Evolutionary conservation across 1,140 invertebrate species (phyloP).

Genomic region (Melitaea cinxia): DNA sequence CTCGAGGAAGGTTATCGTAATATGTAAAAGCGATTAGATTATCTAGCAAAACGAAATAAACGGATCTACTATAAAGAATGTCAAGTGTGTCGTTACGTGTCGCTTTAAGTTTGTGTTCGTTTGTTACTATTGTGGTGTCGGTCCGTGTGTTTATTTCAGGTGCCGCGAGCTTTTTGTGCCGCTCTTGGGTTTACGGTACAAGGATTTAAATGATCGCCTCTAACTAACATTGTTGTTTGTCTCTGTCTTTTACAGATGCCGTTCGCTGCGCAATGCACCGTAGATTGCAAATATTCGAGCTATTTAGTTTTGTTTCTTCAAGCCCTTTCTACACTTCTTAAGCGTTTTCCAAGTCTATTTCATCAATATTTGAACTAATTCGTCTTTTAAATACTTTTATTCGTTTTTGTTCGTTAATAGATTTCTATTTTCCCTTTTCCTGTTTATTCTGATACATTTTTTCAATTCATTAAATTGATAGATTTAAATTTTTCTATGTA

Average conservation of each 20-base stretch:
- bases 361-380: too few species aligned
- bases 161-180: slow-evolving; percentile 67
- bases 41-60: not conserved
- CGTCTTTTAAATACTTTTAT: too few species aligned
- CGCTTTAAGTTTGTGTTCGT: slow-evolving; percentile 44
- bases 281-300: not conserved
- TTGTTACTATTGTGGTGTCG: slow-evolving; percentile 57
- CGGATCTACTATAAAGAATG: slow-evolving; percentile 13
- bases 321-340: too few species aligned
- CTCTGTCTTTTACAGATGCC: slow-evolving; percentile 76
- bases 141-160: slow-evolving; percentile 51
- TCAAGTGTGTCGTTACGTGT: slow-evolving; percentile 38
- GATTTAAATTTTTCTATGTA: too few species aligned
- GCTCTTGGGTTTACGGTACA: slow-evolving; percentile 59
- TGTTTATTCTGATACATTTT: too few species aligned
- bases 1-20: slow-evolving; percentile 6
- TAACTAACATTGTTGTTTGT: slow-evolving; percentile 66
- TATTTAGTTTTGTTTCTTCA: not conserved
- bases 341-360: too few species aligned
- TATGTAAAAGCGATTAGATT: not conserved
- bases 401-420: too few species aligned
- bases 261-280: slow-evolving; percentile 33
- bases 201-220: slow-evolving; percentile 46
- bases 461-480: too few species aligned
- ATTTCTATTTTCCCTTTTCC: too few species aligned